These are phyloP conservation scores for Fissipunctia ypsillon DNA, from an alignment of 2,888 invertebrate species.

Conservation along the genomic window DNA sequence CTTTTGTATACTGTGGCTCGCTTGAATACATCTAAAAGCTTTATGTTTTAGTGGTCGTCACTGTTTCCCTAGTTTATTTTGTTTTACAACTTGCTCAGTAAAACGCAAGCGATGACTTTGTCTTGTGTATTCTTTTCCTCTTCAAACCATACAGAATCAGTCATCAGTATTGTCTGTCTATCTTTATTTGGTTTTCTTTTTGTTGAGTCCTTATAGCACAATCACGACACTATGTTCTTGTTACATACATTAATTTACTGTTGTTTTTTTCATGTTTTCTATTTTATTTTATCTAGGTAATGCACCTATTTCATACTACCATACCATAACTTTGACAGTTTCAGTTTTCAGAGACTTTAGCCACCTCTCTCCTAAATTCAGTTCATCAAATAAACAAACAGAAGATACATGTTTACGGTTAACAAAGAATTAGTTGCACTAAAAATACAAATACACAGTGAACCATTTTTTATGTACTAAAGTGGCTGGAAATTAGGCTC, in stretches of 20 bases:
- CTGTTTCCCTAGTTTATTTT: background rate
- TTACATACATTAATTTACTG: no score
- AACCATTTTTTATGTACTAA: slow-evolving; percentile 4
- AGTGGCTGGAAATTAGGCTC: slow-evolving; percentile 9
- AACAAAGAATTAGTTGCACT: background rate
- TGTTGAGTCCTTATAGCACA: no score
- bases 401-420: background rate
- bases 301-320: no score
- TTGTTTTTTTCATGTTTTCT: no score
- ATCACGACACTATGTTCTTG: no score
- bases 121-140: background rate
- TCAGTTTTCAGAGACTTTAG: no score
- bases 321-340: no score
- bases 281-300: no score
- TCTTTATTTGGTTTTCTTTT: background rate
- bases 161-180: background rate
- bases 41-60: background rate
- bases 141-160: background rate
- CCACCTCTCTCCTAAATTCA: no score
- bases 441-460: background rate
- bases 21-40: background rate
- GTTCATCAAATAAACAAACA: background rate
- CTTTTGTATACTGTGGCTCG: background rate
- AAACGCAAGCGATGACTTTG: background rate
- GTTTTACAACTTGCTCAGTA: background rate